Conservation (phyloP, 2,888 invertebrate genomes). For the Standfussiana lucernea region DNA sequence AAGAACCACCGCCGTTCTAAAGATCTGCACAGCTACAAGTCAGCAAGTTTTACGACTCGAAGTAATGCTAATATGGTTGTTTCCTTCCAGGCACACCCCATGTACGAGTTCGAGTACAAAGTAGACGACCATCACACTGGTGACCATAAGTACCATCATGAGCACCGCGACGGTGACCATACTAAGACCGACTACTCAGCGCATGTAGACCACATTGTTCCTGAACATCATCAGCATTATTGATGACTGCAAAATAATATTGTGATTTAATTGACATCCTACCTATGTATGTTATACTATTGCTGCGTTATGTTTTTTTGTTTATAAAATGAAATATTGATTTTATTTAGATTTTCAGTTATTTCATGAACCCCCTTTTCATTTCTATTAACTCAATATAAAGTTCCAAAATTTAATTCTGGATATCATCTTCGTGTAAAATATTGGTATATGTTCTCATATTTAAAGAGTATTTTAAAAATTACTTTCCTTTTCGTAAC, state of each 20-base stretch:
- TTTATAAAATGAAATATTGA: background rate
- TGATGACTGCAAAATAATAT: constrained; percentile 4
- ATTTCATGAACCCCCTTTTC: background rate
- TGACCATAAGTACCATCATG: constrained; percentile 88
- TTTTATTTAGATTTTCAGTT: background rate
- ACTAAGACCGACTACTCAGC: constrained; percentile 90
- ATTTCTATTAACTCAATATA: too few species aligned
- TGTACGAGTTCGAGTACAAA: constrained; percentile 75
- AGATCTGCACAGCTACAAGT: background rate
- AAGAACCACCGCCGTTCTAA: too few species aligned
- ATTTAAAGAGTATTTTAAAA: too few species aligned
- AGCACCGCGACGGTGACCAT: constrained; percentile 88
- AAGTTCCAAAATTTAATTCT: too few species aligned
- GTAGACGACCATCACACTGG: constrained; percentile 90
- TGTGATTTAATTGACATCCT: background rate
- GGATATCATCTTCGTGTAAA: too few species aligned
- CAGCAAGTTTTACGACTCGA: background rate
- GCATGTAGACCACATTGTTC: constrained; percentile 78
- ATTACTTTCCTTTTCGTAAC: too few species aligned
- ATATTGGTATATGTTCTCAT: too few species aligned
- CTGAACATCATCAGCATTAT: constrained; percentile 61
- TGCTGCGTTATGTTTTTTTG: background rate
- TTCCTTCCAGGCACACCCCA: constrained; percentile 72
- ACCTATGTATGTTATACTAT: background rate
- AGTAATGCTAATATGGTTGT: background rate